These are phyloP conservation scores for Drosophila tanythrix DNA, from an alignment of 2,888 invertebrate genomes.

Conservation along the genomic window DNA sequence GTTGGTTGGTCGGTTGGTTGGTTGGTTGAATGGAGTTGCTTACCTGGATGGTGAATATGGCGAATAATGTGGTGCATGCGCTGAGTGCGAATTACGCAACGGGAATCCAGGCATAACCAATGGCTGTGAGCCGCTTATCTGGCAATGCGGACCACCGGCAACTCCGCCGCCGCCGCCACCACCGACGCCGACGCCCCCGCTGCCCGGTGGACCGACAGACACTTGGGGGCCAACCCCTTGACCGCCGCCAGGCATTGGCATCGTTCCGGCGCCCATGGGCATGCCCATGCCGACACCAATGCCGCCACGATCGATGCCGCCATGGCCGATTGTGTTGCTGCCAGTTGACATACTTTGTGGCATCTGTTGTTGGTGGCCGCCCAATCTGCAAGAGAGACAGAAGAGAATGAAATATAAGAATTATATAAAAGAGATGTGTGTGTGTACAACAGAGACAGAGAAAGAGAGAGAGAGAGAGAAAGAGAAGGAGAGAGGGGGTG, in stretches of 20 bases:
- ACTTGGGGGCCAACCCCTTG: slow-evolving; percentile 66
- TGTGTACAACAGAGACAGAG: neutral
- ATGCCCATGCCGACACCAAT: slow-evolving; percentile 68
- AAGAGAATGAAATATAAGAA: neutral
- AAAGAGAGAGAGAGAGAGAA: neutral
- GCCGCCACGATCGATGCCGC: slow-evolving; percentile 83
- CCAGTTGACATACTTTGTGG: slow-evolving; percentile 87
- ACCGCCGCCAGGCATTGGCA: slow-evolving; percentile 69
- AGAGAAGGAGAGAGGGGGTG: neutral
- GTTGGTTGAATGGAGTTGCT: slow-evolving; percentile 27
- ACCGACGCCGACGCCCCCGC: slow-evolving; percentile 67
- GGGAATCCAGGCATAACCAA: slow-evolving; percentile 96
- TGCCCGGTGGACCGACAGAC: slow-evolving; percentile 49
- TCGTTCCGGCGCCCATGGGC: slow-evolving; percentile 75
- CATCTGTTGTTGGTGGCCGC: slow-evolving; percentile 85
- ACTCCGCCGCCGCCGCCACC: slow-evolving; percentile 60
- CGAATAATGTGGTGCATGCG: slow-evolving; percentile 92
- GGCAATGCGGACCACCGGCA: slow-evolving; percentile 87
- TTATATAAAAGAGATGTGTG: neutral
- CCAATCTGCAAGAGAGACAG: slow-evolving; percentile 80
- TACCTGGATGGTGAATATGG: slow-evolving; percentile 95
- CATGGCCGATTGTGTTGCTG: slow-evolving; percentile 86
- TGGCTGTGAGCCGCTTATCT: slow-evolving; percentile 89
- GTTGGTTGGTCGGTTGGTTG: neutral
- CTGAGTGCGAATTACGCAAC: slow-evolving; percentile 88